These are phyloP conservation scores for Protaetia brevitarsis DNA, from an alignment of 1,140 invertebrate species.

Conservation along the genomic window DNA sequence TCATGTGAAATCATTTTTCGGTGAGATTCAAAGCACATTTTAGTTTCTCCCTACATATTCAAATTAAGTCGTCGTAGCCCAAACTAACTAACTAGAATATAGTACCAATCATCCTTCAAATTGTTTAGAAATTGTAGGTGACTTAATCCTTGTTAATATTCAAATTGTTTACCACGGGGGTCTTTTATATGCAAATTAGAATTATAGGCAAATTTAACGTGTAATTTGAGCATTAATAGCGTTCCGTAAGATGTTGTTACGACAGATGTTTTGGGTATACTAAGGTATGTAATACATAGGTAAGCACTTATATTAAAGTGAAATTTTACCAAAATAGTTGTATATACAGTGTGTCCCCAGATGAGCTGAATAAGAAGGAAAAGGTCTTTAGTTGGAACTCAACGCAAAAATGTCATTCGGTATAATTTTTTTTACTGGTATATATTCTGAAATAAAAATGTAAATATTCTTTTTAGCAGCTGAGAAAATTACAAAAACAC, in stretches of 20 bases:
- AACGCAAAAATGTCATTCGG: too few species aligned
- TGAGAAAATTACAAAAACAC: too few species aligned
- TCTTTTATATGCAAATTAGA: slow-evolving; percentile 14
- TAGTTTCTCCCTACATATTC: not conserved
- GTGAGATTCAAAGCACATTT: not conserved
- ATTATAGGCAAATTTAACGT: slow-evolving; percentile 1
- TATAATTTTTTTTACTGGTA: too few species aligned
- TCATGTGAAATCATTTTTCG: too few species aligned
- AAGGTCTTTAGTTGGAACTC: too few species aligned
- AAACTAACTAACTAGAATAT: not conserved
- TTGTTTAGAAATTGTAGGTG: slow-evolving; percentile 16
- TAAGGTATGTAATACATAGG: too few species aligned
- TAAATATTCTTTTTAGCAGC: too few species aligned
- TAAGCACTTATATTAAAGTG: not conserved
- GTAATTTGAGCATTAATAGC: not conserved
- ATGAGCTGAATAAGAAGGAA: too few species aligned
- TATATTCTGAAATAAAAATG: too few species aligned
- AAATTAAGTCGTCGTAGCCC: not conserved
- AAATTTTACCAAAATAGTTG: not conserved
- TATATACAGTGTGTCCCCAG: not conserved
- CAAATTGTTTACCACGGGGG: slow-evolving; percentile 9
- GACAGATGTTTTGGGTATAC: not conserved
- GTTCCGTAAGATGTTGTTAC: not conserved
- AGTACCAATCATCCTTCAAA: not conserved
- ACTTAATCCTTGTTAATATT: slow-evolving; percentile 15